Conservation (phyloP, 2,113 vertebrate genomes). For the Phyllostomus discolor region DNA sequence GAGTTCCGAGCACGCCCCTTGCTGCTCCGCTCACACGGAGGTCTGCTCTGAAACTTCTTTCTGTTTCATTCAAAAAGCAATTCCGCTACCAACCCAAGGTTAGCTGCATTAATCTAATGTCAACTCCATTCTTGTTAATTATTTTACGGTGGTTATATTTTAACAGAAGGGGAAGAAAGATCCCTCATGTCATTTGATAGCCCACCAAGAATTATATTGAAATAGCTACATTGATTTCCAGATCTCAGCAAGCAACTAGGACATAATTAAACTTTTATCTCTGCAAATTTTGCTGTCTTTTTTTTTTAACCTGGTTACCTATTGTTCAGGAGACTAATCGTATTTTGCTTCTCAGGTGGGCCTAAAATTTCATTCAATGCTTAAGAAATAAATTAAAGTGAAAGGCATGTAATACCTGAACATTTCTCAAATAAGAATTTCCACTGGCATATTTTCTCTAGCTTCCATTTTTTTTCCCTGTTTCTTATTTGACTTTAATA, state of each 20-base stretch:
- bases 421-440: constrained; percentile 66
- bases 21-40: constrained; percentile 37
- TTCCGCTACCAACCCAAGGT: constrained; percentile 70
- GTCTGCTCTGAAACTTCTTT: constrained; percentile 34
- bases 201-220: constrained; percentile 78
- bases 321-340: constrained; percentile 67
- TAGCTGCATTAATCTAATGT: constrained; percentile 77
- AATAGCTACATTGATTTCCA: constrained; percentile 79
- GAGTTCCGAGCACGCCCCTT: constrained; percentile 56
- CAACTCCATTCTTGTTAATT: constrained; percentile 79
- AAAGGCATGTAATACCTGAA: constrained; percentile 42
- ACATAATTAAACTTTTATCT: constrained; percentile 83
- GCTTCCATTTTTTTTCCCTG: constrained; percentile 19
- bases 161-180: constrained; percentile 77
- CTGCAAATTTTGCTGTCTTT: constrained; percentile 73
- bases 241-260: constrained; percentile 81
- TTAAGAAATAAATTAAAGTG: constrained; percentile 66
- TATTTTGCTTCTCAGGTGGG: constrained; percentile 68
- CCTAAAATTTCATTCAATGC: constrained; percentile 57
- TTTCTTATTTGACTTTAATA: constrained; percentile 70
- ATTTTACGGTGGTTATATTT: constrained; percentile 76
- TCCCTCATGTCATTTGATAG: constrained; percentile 75
- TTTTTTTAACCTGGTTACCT: constrained; percentile 56
- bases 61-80: constrained; percentile 72
- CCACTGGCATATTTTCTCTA: constrained; percentile 63